Evolutionary conservation across 2,113 vertebrate genomes (phyloP), one percentile per base, ranked within the genome.

Genomic region (Myotis lucifugus): DNA sequence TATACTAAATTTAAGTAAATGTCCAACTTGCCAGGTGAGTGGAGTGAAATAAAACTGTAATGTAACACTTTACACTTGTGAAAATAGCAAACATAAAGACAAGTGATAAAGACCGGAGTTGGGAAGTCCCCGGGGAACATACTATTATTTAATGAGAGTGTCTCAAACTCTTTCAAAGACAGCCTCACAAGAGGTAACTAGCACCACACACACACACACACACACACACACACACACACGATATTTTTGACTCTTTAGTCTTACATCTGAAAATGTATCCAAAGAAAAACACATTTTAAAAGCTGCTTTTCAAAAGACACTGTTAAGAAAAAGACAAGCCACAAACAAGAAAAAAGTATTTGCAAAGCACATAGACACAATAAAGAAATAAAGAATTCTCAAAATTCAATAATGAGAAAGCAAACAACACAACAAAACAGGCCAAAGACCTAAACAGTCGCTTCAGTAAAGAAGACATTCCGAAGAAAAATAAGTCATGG

Each of bases 201-300:
- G 32, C 66, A 78, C 4, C 4, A 72, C 11, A 72, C 69, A 72
- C 37, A 59, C 19, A 59, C 52, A 54, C 52, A 59, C 19, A 23
- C 21, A 9, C 21, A n/a, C 9, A 15, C 27, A 69, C 42, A 40
- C 18, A 34, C 37, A 37, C 10, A 23, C 64, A 18, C 32, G 2
- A 54, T 34, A 9, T 40, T 56, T 88, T 82, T 64, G 73, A 61
- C n/a, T 8, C 23, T 85, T 66, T 81, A 42, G 74, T 69, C 42
- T 50, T 86, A 76, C 18, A 90, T 81, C 67, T 81, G 27, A 83
- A 87, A 56, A 72, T n/a, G 8, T n/a, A 72, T 32, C 34, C 66
- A 69, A 91, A 81, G 18, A 89, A 95, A 89, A 85, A 67, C 7
- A 73, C 34, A 77, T 72, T 85, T 74, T 29, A 34, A 88, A 94